Base-by-base conservation (phyloP, 2,888 invertebrate species). In the Margaritifera margaritifera region DNA sequence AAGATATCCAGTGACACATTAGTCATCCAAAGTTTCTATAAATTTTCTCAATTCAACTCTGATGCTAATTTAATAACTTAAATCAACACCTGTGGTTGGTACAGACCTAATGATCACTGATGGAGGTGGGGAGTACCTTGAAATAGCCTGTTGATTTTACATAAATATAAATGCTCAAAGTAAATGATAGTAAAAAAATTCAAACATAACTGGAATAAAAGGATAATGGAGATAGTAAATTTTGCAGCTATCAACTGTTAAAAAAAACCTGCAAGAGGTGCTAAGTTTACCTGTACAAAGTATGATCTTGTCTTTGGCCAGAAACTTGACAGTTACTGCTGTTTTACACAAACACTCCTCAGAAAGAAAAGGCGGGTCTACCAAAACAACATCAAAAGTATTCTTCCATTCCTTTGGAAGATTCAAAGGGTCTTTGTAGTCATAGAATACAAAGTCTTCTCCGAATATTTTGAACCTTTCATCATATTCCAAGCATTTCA, bases 291-390 rank as follows among this genome's bases (percentile, higher is more conserved):
- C 97, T 62, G 98, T 97, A 85, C 97, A 98, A 11, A 98, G 91
- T 2, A 97, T 92, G 50, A 97, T 93, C 87, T 94, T 94, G 18
- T 92, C 92, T 87, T 94, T 95, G 0, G 93, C 90, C 65, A 98
- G 88, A 80, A 93, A 92, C 79, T 93, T 93, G 1, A 97, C 93
- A 0, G 96, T 96, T 69, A 93, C 90, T 0, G 95, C 92, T 0
- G 94, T 94, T 91, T 97, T 97, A 1, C 93, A 92, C 62, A 98
- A 92, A 89, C 98, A 98, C 88, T 98, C 98, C 80, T 96, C 94
- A 0, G 97, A 95, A 4, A 99, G 91, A 90, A 98, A 98, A 0
- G 99, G 99, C 1, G 99, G 98, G 91, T 99, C 98, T 0, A 95
- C 96, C 66, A 99, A 92, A 1, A 98, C 94, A 31, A 98, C 87